Conservation (phyloP, 2,888 invertebrate species). For the Agriotes lineatus region DNA sequence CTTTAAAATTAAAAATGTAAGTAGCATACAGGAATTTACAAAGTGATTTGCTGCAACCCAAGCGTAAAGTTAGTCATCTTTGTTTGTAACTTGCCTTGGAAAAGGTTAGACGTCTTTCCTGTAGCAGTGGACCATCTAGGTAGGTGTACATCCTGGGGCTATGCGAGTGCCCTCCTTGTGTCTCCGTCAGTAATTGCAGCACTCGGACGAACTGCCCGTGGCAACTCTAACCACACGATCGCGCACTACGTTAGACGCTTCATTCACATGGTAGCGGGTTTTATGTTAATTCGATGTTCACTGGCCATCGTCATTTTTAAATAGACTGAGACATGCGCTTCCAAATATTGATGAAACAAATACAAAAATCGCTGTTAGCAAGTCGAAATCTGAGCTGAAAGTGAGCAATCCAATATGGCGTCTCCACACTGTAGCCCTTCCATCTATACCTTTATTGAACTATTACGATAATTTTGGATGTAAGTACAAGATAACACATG, state of each 20-base stretch:
- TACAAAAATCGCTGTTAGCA: too few relatives aligned
- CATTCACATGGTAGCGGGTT: not conserved
- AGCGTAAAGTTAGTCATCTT: conserved; percentile 11
- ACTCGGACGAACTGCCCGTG: conserved; percentile 49
- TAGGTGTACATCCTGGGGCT: conserved; percentile 39
- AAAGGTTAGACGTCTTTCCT: conserved; percentile 22
- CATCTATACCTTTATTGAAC: too few relatives aligned
- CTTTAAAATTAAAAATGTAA: conserved; percentile 28
- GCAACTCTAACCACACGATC: conserved; percentile 47
- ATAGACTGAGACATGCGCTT: too few relatives aligned
- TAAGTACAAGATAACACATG: too few relatives aligned
- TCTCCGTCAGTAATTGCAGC: conserved; percentile 53
- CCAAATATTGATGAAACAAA: too few relatives aligned
- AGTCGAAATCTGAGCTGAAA: too few relatives aligned
- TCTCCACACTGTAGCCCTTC: too few relatives aligned
- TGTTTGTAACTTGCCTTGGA: conserved; percentile 18
- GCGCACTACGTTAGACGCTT: conserved; percentile 33
- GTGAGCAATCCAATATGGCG: too few relatives aligned
- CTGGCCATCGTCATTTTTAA: too few relatives aligned
- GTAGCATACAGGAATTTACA: conserved; percentile 25
- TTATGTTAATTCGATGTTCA: too few relatives aligned
- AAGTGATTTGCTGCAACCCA: not conserved
- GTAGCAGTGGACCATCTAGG: conserved; percentile 37
- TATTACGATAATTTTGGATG: too few relatives aligned
- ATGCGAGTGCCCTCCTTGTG: conserved; percentile 50